Base-by-base conservation (phyloP, 2,113 vertebrate genomes). In the Odontesthes bonariensis region DNA sequence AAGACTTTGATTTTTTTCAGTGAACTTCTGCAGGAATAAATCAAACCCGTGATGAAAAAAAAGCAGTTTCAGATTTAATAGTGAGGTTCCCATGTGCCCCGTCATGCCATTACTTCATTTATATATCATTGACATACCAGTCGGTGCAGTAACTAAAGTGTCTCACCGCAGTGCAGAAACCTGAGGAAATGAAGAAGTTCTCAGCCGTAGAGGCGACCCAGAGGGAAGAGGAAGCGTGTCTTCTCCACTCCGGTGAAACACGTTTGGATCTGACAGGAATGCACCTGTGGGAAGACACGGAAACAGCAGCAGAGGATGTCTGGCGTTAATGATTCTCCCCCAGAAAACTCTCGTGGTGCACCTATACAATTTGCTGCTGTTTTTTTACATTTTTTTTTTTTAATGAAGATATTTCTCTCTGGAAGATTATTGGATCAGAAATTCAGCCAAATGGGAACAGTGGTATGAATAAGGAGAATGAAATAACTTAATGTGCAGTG, bases 211-310 rank as follows among this genome's bases (percentile, higher is more conserved):
- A 69, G 31, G 35, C 0, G 53, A 23, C 40, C 73, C 68, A 40
- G 8, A 62, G 77, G 80, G 72, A 75, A 7, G 17, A 32, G n/a
- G 42, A 27, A 16, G 32, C 27, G 13, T 35, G 65, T 51, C 69
- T 60, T 3, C 52, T 69, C 58, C 53, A 49, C 73, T 64, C 52
- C 12, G 38, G 23, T 75, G 62, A 72, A 60, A 12, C 78, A 27
- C 19, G 59, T 71, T 47, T 2, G 69, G 23, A 55, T 71, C 7
- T 64, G 72, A 88, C 69, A 80, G 69, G 58, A 69, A 67, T 32
- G 16, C 46, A 76, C 70, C 75, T 58, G 59, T 66, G 81, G 23
- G 62, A 61, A 38, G 61, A 69, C 31, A 14, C 1, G 5, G 59
- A 58, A 55, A 61, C 53, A 33, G 42, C 64, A 42, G 72, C 0